Evolutionary conservation across 2,888 invertebrate species (phyloP).

Genomic region (Dicyrtoma fusca): DNA sequence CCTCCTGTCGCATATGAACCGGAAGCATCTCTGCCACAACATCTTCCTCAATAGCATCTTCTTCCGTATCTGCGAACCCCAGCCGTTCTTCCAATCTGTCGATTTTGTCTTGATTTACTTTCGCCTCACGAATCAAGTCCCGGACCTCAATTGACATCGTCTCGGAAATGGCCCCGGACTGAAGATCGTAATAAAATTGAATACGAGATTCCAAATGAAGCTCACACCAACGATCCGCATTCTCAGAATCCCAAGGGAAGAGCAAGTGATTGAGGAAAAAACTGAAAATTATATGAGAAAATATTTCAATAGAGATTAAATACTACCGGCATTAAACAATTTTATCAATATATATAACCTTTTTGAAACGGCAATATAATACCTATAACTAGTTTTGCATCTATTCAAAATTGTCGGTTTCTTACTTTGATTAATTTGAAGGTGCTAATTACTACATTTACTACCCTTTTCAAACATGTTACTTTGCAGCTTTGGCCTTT

Average conservation of each 20-base stretch:
- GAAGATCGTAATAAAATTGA: slow-evolving; percentile 32
- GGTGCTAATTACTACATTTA: too few relatives aligned
- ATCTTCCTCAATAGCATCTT: slow-evolving; percentile 26
- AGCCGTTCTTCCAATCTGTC: slow-evolving; percentile 24
- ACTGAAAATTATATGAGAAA: slow-evolving; percentile 18
- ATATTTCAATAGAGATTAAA: too few relatives aligned
- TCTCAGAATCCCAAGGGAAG: slow-evolving; percentile 1
- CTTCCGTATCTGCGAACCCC: slow-evolving; percentile 8
- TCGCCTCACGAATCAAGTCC: slow-evolving; percentile 22
- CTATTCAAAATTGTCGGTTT: too few relatives aligned
- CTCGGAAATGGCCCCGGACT: slow-evolving; percentile 23
- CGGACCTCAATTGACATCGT: slow-evolving; percentile 23
- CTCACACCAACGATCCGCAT: slow-evolving; percentile 26
- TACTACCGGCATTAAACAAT: neutral
- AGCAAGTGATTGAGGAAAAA: slow-evolving; percentile 26
- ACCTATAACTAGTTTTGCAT: too few relatives aligned
- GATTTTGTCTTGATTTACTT: slow-evolving; percentile 19
- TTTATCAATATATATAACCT: neutral
- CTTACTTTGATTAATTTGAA: too few relatives aligned
- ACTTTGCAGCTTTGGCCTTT: too few relatives aligned
- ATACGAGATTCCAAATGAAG: slow-evolving; percentile 24
- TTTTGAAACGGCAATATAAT: neutral
- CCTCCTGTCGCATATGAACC: slow-evolving; percentile 27
- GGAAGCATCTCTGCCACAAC: slow-evolving; percentile 23
- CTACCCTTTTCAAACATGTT: too few relatives aligned